Conservation (phyloP, 1,140 invertebrate genomes). For the Coboldia fuscipes region DNA sequence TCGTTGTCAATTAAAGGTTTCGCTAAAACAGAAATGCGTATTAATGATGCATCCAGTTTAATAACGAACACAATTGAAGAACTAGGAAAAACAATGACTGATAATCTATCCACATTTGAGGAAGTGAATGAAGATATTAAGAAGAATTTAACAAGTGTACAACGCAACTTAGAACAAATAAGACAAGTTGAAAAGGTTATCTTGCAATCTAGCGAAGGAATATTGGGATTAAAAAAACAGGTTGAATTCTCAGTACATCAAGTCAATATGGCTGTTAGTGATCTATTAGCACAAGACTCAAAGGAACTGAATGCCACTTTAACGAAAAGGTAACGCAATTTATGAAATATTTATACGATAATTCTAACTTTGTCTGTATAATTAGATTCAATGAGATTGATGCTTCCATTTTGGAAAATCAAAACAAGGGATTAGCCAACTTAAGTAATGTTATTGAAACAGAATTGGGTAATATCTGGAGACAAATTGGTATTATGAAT, state of each 20-base stretch:
- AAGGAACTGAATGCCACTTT: conserved; percentile 44
- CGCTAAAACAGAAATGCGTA: conserved; percentile 19
- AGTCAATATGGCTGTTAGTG: conserved; percentile 57
- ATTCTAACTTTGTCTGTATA: neutral
- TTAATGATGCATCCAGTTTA: conserved; percentile 16
- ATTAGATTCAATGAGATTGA: conserved; percentile 45
- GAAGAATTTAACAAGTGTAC: conserved; percentile 29
- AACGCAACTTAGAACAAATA: conserved; percentile 26
- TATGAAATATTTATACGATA: conserved; percentile 1
- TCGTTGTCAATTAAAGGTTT: conserved; percentile 7
- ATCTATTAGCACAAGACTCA: conserved; percentile 41
- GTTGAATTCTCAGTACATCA: conserved; percentile 70
- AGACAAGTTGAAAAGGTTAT: conserved; percentile 59
- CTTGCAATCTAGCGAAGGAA: conserved; percentile 63
- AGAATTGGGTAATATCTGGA: conserved; percentile 68
- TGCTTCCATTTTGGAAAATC: conserved; percentile 44
- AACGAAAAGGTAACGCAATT: conserved; percentile 29
- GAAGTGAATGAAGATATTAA: conserved; percentile 29
- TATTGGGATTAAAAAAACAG: conserved; percentile 60
- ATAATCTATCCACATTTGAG: conserved; percentile 24
- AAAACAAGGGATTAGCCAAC: conserved; percentile 48
- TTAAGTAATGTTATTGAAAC: conserved; percentile 54
- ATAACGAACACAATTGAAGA: conserved; percentile 15
- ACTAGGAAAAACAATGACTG: conserved; percentile 27
- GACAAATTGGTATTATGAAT: conserved; percentile 74